Evolutionary conservation across 2,797 vertebrate species (phyloP), one percentile per base, ranked within the genome.

Genomic region (Falco peregrinus): DNA sequence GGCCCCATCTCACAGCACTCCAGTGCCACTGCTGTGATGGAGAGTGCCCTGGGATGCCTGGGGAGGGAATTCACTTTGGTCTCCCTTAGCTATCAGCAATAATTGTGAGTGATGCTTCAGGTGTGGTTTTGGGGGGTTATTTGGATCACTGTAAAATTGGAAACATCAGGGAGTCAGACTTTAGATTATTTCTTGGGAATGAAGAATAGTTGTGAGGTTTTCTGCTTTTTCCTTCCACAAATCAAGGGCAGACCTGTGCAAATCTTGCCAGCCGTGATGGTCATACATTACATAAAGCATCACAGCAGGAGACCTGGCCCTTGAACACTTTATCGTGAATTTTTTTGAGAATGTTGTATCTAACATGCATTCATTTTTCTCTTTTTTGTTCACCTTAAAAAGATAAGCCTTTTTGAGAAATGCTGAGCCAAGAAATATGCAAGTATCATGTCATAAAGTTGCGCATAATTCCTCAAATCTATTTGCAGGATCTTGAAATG

Each of bases 101-200:
- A 82, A 88, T 79, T 87, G 88, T 90, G 96, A 97, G 22, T 95
- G 95, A 95, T 96, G 81, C 76, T 89, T 97, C 90, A 97, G 94
- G 94, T 92, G 73, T 91, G 94, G 75, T 77, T 96, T 94, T 85
- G 45, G 47, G 67, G 45, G 20, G 22, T 70, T 95, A 74, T 93
- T 87, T 73, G 84, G 50, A 93, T 92, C 65, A 45, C 48, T 85
- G 61, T 81, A 92, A 96, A 95, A 97, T 91, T 96, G 75, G 92
- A 96, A 97, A 95, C 95, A 95, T 83, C 77, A 92, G 90, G 96
- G 70, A 90, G 29, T 39, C 92, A 93, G 80, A 39, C 67, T 90
- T 82, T 37, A 76, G 86, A 87, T 91, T 93, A 89, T 75, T 91
- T 93, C 57, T 65, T 51, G 84, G 35, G 56, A 89, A 83, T 87